Base-by-base conservation (phyloP, 2,888 invertebrate genomes). In the Eristalis pertinax region DNA sequence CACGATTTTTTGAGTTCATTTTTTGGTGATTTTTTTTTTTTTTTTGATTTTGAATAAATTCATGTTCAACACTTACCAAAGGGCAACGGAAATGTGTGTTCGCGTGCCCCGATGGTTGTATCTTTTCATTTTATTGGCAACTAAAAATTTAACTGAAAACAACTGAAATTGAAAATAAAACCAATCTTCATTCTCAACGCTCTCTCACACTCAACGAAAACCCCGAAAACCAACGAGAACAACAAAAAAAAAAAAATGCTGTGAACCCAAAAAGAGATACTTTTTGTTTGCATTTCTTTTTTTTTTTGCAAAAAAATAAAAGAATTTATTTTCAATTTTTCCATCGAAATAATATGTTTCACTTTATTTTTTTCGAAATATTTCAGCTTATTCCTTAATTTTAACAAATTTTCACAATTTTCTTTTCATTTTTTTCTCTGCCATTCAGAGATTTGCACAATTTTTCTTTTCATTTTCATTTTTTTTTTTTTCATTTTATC, bases 61-160 rank as follows among this genome's bases (percentile, higher is more conserved):
- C 69, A 60, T 41, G 70, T 81, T 77, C 77, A 80, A 77, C 77
- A 86, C 85, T 82, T 86, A 86, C 85, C 82, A 78, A 70, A 86
- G 85, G 85, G 74, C 82, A 32, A 78, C 68, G 82, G 69, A 77
- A 78, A 70, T 50, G 69, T 50, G 69, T 77, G 77, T 81, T 81
- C 85, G 69, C 65, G 56, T 70, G 74, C 82, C 85, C 85, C 64
- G 77, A 68, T 82, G 64, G 26, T 65, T 65, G 75, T 74, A 19
- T 50, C 50, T 50, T 50, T 50, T 1, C 32, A 8, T 32, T 32
- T 32, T 5, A 32, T 1, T 26, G 26, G 15, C 43, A 50, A 19
- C 3, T 2, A n/a, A 50, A 50, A 50, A 43, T n/a, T 38, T 2
- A 62, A 60, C 43, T 13, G 15, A 41, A 43, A 7, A 15, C 35